phyloP scores from a whole-genome alignment of 1,140 invertebrate species.

The Diploscapter pachys region DNA sequence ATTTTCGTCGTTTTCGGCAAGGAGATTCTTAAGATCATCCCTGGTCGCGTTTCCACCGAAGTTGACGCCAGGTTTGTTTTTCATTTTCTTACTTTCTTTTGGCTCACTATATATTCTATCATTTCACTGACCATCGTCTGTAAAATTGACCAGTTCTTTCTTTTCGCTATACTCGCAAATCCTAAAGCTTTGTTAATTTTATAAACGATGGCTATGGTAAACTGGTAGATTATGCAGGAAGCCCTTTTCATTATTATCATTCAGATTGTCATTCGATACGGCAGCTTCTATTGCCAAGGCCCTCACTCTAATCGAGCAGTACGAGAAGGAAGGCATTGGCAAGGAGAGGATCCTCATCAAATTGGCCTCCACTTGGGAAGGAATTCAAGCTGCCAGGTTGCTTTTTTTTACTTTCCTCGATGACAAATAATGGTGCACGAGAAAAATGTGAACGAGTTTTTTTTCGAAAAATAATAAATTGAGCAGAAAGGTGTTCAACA shows the following conservation, averaged over 20 bases:
- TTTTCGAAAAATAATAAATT: too few relatives aligned
- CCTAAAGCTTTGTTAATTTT: too few relatives aligned
- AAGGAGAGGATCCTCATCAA: conserved; percentile 95
- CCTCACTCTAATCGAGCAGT: conserved; percentile 79
- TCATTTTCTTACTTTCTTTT: too few relatives aligned
- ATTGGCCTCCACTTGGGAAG: conserved; percentile 96
- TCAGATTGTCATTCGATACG: conserved; percentile 87
- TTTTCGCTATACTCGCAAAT: too few relatives aligned
- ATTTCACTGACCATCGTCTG: too few relatives aligned
- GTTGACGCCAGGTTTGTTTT: conserved; percentile 80
- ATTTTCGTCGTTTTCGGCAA: conserved; percentile 89
- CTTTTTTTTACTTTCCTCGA: background rate
- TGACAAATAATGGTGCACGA: too few relatives aligned
- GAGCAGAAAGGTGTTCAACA: too few relatives aligned
- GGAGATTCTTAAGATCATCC: conserved; percentile 96
- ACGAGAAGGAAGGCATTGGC: conserved; percentile 79
- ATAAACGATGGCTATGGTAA: too few relatives aligned
- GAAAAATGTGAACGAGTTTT: too few relatives aligned
- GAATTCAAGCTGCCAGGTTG: conserved; percentile 90
- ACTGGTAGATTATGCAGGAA: background rate
- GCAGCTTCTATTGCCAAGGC: conserved; percentile 85
- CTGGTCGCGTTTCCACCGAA: conserved; percentile 95
- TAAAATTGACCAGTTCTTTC: too few relatives aligned
- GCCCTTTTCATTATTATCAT: conserved; percentile 24
- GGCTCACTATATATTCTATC: too few relatives aligned